Percentiles rank a stretch among this genome's conserved stretches.
These are phyloP conservation scores for Sinocyclocheilus anshuiensis DNA, from an alignment of 2,113 vertebrate species.

Conservation along the genomic window DNA sequence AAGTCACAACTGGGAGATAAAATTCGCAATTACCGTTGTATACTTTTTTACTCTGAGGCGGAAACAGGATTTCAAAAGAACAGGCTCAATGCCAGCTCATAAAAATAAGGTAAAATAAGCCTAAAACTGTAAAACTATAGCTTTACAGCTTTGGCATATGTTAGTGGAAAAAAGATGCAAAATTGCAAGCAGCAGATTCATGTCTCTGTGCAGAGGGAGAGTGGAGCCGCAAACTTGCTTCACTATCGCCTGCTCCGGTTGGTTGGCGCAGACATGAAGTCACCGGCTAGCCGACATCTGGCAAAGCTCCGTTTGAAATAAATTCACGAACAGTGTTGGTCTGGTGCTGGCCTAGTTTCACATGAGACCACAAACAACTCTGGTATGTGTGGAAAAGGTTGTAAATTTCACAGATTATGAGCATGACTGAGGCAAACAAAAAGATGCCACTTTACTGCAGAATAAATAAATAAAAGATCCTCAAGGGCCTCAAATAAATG, in stretches of 20 bases:
- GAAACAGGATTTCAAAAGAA: background rate
- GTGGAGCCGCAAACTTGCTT: background rate
- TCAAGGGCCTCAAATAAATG: background rate
- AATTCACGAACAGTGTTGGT: conserved; percentile 9
- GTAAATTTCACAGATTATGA: conserved; percentile 5
- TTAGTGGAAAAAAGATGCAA: conserved; percentile 24
- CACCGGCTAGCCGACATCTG: background rate
- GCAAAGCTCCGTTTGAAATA: conserved; percentile 15
- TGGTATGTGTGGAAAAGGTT: conserved; percentile 18
- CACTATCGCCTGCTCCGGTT: background rate
- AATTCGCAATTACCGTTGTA: background rate
- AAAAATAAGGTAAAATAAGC: background rate
- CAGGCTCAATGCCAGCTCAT: background rate
- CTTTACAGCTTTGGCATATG: conserved; percentile 5
- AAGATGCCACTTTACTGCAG: background rate
- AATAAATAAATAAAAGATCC: background rate
- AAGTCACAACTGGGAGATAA: background rate
- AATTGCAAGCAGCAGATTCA: background rate
- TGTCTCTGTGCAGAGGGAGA: background rate
- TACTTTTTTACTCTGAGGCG: background rate
- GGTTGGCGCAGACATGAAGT: background rate
- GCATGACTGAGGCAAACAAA: background rate
- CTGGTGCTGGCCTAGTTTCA: background rate
- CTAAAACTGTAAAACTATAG: conserved; percentile 2
- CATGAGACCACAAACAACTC: conserved; percentile 22